Percentiles rank a stretch among this genome's conserved stretches.
phyloP scores from a whole-genome alignment of 2,888 invertebrate species.

The Deroplatys truncata region DNA sequence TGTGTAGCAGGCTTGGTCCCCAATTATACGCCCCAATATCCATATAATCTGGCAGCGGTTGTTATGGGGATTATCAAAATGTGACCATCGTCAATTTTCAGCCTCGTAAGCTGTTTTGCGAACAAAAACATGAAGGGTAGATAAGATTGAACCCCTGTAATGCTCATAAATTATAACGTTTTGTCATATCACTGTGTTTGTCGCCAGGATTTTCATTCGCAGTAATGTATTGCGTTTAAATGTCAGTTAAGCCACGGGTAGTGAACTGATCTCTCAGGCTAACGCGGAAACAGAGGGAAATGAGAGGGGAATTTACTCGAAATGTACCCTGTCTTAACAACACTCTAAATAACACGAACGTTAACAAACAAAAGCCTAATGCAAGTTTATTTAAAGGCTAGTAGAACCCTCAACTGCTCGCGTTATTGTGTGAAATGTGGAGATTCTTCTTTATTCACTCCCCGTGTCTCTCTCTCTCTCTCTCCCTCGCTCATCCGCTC shows the following conservation, averaged over 20 bases:
- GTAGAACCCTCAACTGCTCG: no score
- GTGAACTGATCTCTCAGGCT: background rate
- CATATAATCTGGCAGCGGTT: background rate
- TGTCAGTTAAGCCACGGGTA: background rate
- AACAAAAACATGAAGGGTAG: background rate
- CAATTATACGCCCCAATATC: constrained; percentile 4
- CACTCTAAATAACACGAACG: no score
- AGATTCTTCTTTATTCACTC: no score
- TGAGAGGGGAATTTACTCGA: background rate
- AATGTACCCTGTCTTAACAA: no score
- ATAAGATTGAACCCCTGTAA: background rate
- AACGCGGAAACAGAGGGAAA: background rate
- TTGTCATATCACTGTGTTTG: background rate
- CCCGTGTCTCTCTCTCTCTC: no score
- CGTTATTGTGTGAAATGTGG: no score
- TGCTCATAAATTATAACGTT: background rate
- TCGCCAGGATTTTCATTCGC: background rate
- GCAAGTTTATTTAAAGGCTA: no score
- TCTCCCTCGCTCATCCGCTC: no score
- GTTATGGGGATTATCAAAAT: background rate
- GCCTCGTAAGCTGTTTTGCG: background rate
- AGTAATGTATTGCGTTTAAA: background rate
- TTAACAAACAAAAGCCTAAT: no score
- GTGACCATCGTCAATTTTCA: background rate
- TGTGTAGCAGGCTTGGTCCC: background rate